Percentiles rank a stretch among this genome's conserved stretches.
These are phyloP conservation scores for Drosophila nr. medialis DNA, from an alignment of 2,888 invertebrate species.

Conservation along the genomic window DNA sequence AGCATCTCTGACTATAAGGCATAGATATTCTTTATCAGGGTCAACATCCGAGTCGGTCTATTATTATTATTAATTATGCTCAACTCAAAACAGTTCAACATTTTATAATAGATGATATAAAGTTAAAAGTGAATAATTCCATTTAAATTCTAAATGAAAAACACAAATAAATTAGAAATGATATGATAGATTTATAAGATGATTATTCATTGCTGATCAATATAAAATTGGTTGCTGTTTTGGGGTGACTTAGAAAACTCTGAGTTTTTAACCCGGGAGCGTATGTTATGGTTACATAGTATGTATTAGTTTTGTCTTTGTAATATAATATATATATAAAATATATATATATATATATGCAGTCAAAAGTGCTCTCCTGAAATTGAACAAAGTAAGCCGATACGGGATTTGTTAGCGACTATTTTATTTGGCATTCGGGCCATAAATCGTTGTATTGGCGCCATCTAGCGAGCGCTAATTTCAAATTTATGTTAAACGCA, in stretches of 20 bases:
- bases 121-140: background rate
- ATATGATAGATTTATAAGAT: background rate
- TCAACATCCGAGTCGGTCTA: background rate
- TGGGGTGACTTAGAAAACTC: background rate
- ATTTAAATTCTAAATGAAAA: background rate
- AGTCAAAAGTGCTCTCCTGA: background rate
- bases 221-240: background rate
- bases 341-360: background rate
- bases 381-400: background rate
- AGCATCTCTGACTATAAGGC: background rate
- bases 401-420: conserved; percentile 10
- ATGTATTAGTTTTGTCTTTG: too few species aligned
- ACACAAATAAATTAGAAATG: background rate
- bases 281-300: background rate
- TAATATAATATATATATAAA: background rate
- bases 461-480: conserved; percentile 64
- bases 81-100: background rate
- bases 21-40: background rate
- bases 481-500: conserved; percentile 64
- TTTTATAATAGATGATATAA: background rate
- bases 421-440: conserved; percentile 16
- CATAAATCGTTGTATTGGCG: conserved; percentile 55
- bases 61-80: background rate
- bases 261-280: background rate
- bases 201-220: background rate